Evolutionary conservation across 1,140 invertebrate species (phyloP).

Genomic region (Musca domestica): DNA sequence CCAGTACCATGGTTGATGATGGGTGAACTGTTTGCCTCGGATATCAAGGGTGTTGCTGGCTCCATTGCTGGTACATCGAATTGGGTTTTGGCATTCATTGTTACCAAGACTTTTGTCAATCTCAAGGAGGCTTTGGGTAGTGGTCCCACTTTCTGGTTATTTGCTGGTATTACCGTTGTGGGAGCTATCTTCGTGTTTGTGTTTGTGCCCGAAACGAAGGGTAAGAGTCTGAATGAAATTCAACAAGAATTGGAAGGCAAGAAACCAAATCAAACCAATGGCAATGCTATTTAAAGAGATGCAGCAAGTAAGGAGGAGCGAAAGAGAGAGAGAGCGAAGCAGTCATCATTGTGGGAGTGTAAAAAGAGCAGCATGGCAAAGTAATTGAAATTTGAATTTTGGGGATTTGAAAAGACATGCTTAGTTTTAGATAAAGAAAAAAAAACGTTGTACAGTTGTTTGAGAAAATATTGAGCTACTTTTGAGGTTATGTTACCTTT

Average conservation of each 20-base stretch:
- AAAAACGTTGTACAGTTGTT: not conserved
- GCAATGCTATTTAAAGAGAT: conserved; percentile 19
- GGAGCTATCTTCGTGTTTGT: conserved; percentile 74
- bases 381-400: not conserved
- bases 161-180: conserved; percentile 67
- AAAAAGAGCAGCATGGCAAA: not conserved
- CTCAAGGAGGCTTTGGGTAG: conserved; percentile 60
- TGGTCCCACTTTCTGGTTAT: conserved; percentile 76
- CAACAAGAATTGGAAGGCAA: conserved; percentile 61
- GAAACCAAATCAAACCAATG: not conserved
- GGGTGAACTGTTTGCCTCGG: conserved; percentile 70
- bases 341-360: not conserved
- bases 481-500: too few species aligned
- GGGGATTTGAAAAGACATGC: not conserved
- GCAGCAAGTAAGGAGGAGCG: too few species aligned
- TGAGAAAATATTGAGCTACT: too few species aligned
- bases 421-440: not conserved
- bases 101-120: conserved; percentile 74
- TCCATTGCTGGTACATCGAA: conserved; percentile 73
- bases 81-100: conserved; percentile 77
- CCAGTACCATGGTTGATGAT: conserved; percentile 81
- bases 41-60: conserved; percentile 73
- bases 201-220: conserved; percentile 86
- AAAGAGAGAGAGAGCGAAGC: not conserved
- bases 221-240: conserved; percentile 82